These are phyloP conservation scores for Drosophila percnosoma DNA, from an alignment of 2,888 invertebrate genomes.

Conservation along the genomic window DNA sequence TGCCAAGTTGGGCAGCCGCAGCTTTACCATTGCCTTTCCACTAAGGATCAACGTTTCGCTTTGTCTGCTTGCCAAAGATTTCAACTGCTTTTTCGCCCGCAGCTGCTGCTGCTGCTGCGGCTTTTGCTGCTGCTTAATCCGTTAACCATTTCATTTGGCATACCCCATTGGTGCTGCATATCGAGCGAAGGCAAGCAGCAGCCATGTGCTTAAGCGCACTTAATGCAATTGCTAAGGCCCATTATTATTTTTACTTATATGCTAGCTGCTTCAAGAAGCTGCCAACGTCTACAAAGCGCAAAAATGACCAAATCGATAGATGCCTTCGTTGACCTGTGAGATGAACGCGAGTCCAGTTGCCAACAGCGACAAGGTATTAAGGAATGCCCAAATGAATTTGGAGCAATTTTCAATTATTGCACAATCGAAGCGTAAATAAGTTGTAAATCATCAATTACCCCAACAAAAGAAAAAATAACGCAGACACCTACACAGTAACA, in stretches of 20 bases:
- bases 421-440: slow-evolving; percentile 82
- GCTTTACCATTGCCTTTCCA: slow-evolving; percentile 23
- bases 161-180: slow-evolving; percentile 65
- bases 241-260: slow-evolving; percentile 40
- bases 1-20: slow-evolving; percentile 59
- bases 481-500: slow-evolving; percentile 44
- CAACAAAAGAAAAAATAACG: slow-evolving; percentile 20
- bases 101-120: slow-evolving; percentile 33
- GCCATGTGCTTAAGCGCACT: slow-evolving; percentile 58
- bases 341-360: slow-evolving; percentile 34
- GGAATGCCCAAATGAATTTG: slow-evolving; percentile 73
- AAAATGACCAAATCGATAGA: slow-evolving; percentile 46
- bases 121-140: slow-evolving; percentile 59
- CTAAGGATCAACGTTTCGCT: slow-evolving; percentile 67
- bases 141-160: slow-evolving; percentile 63
- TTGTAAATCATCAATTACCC: slow-evolving; percentile 82
- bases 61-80: slow-evolving; percentile 64
- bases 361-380: slow-evolving; percentile 41
- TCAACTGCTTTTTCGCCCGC: slow-evolving; percentile 46
- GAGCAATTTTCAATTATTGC: slow-evolving; percentile 81
- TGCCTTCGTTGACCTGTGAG: slow-evolving; percentile 43
- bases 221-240: slow-evolving; percentile 51
- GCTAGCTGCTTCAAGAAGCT: slow-evolving; percentile 25
- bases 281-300: slow-evolving; percentile 7
- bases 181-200: slow-evolving; percentile 38